These are phyloP conservation scores for Oreonectes daqikongensis DNA, from an alignment of 2,797 vertebrate genomes.

Conservation along the genomic window DNA sequence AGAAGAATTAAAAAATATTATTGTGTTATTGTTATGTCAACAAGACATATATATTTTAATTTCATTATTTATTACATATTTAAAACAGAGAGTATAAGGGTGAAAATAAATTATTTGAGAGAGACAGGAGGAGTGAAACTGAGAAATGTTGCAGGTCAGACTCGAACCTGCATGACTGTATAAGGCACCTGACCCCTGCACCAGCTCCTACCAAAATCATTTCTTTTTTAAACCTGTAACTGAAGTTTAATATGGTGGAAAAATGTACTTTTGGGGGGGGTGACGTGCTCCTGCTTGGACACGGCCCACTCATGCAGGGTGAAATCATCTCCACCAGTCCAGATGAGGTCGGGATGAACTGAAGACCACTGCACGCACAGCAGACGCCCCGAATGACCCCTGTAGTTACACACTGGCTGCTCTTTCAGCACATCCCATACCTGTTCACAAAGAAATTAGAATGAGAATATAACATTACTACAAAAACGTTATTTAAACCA, in stretches of 20 bases:
- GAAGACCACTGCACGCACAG: slow-evolving; percentile 93
- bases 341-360: slow-evolving; percentile 86
- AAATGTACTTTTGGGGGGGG: slow-evolving; percentile 88
- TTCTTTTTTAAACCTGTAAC: not conserved
- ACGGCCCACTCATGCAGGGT: slow-evolving; percentile 89
- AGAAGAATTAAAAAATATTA: too few relatives aligned
- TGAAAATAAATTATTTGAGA: not conserved
- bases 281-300: slow-evolving; percentile 85
- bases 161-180: too few relatives aligned
- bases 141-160: not conserved
- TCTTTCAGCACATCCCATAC: slow-evolving; percentile 93
- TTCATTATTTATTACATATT: not conserved
- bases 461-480: not conserved
- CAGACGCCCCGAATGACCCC: slow-evolving; percentile 88
- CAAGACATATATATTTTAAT: too few relatives aligned
- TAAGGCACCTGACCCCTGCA: not conserved
- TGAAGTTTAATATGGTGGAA: not conserved
- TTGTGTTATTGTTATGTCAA: too few relatives aligned
- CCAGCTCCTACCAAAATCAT: not conserved
- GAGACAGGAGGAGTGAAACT: not conserved
- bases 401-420: slow-evolving; percentile 87
- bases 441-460: slow-evolving; percentile 64
- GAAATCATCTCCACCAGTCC: slow-evolving; percentile 95
- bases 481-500: too few relatives aligned
- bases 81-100: not conserved